Evolutionary conservation across 2,113 vertebrate genomes (phyloP), one percentile per base, ranked within the genome.

Genomic region (Centropus bengalensis): DNA sequence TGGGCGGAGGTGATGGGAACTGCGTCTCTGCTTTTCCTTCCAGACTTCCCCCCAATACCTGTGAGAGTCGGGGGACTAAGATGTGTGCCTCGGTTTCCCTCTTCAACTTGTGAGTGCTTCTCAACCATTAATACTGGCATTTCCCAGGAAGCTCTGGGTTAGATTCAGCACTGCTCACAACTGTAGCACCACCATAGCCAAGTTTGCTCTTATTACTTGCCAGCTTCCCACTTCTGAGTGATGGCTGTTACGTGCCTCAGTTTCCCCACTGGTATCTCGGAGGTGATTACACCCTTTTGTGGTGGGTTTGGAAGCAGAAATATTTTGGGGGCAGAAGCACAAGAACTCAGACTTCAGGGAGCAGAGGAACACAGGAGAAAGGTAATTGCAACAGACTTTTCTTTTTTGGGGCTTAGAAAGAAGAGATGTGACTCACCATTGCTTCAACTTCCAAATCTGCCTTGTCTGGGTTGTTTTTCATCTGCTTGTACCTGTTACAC

Each of bases 391-490:
- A 8, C 30, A 76, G 33, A 33, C 9, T 44, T 47, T 16, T 12
- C 33, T 8, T 44, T 47, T 16, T 12, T 56, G 40, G 40, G 12
- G 13, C 12, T 77, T 52, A 42, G 47, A 23, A 62, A 59, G 59
- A 45, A 49, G 44, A 77, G 5, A n/a, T n/a, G 24, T 27, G 30
- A 28, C n/a, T 83, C 17, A 2, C 49, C 32, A 23, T 23, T n/a
- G 27, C 67, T 69, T 62, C 26, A 14, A 24, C 56, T 86, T 51
- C 54, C 66, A 52, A 62, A 33, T 27, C 30, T 62, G 59, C 68
- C 38, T 27, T 6, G 4, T 44, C n/a, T 54, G 63, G 62, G 40
- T 51, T 47, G 2, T 38, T 22, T 1, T 3, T 4, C 1, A 1
- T 28, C 40, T 71, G 21, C 12, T 80, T 49, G 4, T 62, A 5